Evolutionary conservation across 2,888 invertebrate genomes (phyloP), one percentile per base, ranked within the genome.

Genomic region (Drosophila neoperkinsi): DNA sequence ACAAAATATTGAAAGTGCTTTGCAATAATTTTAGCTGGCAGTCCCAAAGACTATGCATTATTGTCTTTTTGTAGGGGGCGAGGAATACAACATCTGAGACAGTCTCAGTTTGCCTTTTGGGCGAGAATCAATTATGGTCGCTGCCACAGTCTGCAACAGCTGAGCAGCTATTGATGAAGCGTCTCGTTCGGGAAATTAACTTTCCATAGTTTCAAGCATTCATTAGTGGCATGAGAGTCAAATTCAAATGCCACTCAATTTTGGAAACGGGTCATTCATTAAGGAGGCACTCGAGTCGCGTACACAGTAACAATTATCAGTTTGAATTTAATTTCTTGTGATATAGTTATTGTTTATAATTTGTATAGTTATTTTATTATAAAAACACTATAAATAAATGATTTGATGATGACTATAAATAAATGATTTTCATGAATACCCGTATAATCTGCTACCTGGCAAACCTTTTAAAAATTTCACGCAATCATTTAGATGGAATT

Each of bases 1-100:
- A 73, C 80, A 85, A 88, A 85, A 86, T 81, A 88, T 88, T 88
- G 65, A 79, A 79, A 81, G 79, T 62, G 81, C 71, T 75, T 67
- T 73, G 74, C 89, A 90, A 83, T 83, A 86, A 86, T 86, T 88
- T 65, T 9, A 53, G 62, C 28, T 49, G 33, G 16, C 49, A 52
- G 28, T 49, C 46, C 9, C 56, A 57, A 41, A 65, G 59, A 69
- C 75, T 81, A 53, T 67, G 62, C 50, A 51, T 65, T 58, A 79
- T 70, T 74, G 76, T 66, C 41, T 31, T 69, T 66, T 53, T 31
- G 25, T 31, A 25, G 11, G 25, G 18, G 25, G 18, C 3, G 34
- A 2, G 25, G 16, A 3, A 21, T 33, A 28, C 52, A 34, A 13
- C 18, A 13, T 25, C 18, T 6, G 36, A n/a, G 36, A 18, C 55